Conservation (phyloP, 2,888 invertebrate genomes). For the Tethea ocularis region DNA sequence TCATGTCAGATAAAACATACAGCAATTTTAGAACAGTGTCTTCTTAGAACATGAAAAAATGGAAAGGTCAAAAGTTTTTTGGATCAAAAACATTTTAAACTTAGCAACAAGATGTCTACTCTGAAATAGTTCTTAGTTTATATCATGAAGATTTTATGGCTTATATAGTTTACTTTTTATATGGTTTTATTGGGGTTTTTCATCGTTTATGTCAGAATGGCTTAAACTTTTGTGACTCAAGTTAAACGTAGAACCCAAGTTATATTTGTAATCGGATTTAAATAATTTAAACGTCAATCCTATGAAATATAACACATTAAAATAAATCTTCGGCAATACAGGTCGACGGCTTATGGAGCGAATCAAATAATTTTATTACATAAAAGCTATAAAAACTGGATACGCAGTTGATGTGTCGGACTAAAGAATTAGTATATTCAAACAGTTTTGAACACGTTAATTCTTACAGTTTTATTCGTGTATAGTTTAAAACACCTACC, state of each 20-base stretch:
- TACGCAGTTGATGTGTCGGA: slow-evolving; percentile 21
- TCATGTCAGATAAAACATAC: neutral
- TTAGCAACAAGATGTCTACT: slow-evolving; percentile 33
- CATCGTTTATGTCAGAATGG: neutral
- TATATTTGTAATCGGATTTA: slow-evolving; percentile 32
- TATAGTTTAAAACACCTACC: no score
- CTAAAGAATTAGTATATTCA: slow-evolving; percentile 30
- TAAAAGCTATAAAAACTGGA: slow-evolving; percentile 54
- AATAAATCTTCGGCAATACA: slow-evolving; percentile 37
- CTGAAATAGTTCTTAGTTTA: slow-evolving; percentile 10
- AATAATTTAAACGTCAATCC: slow-evolving; percentile 36
- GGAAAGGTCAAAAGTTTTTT: slow-evolving; percentile 7
- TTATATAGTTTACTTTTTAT: neutral
- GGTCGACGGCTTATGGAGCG: slow-evolving; percentile 51
- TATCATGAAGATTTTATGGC: neutral
- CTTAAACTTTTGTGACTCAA: neutral
- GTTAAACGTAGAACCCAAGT: neutral
- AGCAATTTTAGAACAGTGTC: neutral
- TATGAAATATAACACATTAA: slow-evolving; percentile 55
- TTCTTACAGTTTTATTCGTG: neutral
- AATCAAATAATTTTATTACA: slow-evolving; percentile 52
- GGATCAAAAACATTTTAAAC: slow-evolving; percentile 29
- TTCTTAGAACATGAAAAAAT: neutral
- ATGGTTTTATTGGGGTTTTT: neutral
- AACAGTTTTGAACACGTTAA: slow-evolving; percentile 14